Percentiles rank a stretch among this genome's conserved stretches.
These are phyloP conservation scores for Ethmia dodecea DNA, from an alignment of 2,888 invertebrate genomes.

Conservation along the genomic window DNA sequence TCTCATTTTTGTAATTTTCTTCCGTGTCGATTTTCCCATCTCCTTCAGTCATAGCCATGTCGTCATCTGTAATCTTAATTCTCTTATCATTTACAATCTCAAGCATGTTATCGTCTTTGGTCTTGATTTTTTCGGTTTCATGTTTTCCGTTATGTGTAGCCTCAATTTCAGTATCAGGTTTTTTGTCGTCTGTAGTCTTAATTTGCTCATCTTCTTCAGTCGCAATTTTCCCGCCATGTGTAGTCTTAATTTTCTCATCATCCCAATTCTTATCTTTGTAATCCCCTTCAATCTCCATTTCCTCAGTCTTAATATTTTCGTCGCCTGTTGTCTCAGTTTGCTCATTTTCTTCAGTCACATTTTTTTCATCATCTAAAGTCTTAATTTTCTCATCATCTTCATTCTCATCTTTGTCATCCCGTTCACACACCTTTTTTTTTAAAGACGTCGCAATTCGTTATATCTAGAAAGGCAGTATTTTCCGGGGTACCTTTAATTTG, in stretches of 20 bases:
- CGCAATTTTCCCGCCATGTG: background rate
- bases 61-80: conserved; percentile 1
- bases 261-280: conserved; percentile 1
- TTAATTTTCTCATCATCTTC: conserved; percentile 2
- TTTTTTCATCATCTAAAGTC: conserved; percentile 2
- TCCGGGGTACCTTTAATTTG: background rate
- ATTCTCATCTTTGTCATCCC: conserved; percentile 2
- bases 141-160: background rate
- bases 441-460: background rate
- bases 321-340: conserved; percentile 2
- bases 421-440: background rate
- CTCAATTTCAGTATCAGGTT: no score
- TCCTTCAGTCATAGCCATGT: background rate
- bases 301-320: conserved; percentile 1
- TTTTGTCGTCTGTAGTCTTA: conserved; percentile 2
- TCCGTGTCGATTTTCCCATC: background rate
- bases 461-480: background rate
- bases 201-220: conserved; percentile 1
- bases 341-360: conserved; percentile 1
- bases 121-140: conserved; percentile 1
- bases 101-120: background rate
- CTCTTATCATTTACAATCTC: background rate
- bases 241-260: background rate
- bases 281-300: conserved; percentile 3
- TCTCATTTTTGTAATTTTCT: background rate